These are phyloP conservation scores for Emydoidea blandingii DNA, from an alignment of 2,797 vertebrate genomes.

Conservation along the genomic window DNA sequence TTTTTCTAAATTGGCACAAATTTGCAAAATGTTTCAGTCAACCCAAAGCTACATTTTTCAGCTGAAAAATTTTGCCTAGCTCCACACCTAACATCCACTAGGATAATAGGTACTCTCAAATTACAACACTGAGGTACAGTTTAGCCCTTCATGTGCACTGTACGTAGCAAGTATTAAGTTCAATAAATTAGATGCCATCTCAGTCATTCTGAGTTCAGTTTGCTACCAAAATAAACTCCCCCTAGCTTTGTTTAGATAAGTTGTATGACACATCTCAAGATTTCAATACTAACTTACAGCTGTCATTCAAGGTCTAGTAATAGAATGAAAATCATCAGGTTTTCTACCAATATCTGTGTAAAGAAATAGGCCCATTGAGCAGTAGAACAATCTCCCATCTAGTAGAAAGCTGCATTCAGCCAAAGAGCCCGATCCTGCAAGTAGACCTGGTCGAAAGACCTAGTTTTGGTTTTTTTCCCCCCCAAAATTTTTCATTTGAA, in stretches of 20 bases:
- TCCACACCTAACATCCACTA: not conserved
- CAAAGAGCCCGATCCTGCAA: not conserved
- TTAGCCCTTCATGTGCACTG: not conserved
- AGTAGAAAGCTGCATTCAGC: not conserved
- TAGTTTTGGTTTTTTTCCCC: not conserved
- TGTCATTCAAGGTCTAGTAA: not conserved
- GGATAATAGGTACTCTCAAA: not conserved
- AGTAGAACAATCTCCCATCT: not conserved
- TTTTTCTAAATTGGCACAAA: not conserved
- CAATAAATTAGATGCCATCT: not conserved
- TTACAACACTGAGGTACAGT: not conserved
- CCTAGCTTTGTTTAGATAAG: not conserved
- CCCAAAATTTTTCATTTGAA: accelerated
- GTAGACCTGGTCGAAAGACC: not conserved
- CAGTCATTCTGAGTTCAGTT: not conserved
- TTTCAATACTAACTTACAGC: not conserved
- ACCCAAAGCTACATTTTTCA: not conserved
- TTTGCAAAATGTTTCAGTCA: not conserved
- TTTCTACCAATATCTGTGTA: not conserved
- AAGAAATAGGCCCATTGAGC: not conserved
- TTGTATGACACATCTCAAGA: not conserved
- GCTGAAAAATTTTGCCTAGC: not conserved
- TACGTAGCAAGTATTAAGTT: not conserved
- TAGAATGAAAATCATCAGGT: not conserved
- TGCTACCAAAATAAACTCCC: not conserved